A percentile compares a stretch with the other conserved stretches of the same genome.
Evolutionary conservation across 2,113 vertebrate species (phyloP).

Genomic region (Charadrius vociferus): DNA sequence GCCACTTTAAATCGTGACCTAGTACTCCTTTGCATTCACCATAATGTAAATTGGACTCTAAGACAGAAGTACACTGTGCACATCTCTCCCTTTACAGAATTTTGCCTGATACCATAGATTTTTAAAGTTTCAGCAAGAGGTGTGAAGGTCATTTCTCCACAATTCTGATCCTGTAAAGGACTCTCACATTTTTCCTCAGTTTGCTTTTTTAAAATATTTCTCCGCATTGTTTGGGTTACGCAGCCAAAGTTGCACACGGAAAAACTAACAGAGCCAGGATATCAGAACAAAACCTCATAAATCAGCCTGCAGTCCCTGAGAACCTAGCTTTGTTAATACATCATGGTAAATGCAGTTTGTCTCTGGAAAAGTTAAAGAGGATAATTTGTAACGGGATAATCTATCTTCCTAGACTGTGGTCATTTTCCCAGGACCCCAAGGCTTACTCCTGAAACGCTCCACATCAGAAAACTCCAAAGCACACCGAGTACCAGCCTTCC

Average conservation of each 20-base stretch:
- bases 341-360: not conserved
- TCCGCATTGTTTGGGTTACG: not conserved
- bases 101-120: not conserved
- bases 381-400: not conserved
- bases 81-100: not conserved
- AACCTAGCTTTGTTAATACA: not conserved
- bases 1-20: not conserved
- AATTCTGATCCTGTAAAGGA: not conserved
- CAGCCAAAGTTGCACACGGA: not conserved
- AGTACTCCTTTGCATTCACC: not conserved
- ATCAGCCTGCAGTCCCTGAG: not conserved
- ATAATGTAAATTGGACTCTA: not conserved
- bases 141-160: not conserved
- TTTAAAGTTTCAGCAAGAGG: not conserved
- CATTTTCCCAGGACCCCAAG: not conserved
- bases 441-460: not conserved
- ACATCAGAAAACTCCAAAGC: not conserved
- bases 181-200: not conserved
- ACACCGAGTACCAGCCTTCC: not conserved
- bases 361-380: not conserved
- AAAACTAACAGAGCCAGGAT: not conserved
- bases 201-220: not conserved
- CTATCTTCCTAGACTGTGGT: not conserved
- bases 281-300: not conserved
- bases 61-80: not conserved